A percentile compares a stretch with the other conserved stretches of the same genome.
Evolutionary conservation across 2,888 invertebrate species (phyloP).

Genomic region (Euplagia quadripunctaria): DNA sequence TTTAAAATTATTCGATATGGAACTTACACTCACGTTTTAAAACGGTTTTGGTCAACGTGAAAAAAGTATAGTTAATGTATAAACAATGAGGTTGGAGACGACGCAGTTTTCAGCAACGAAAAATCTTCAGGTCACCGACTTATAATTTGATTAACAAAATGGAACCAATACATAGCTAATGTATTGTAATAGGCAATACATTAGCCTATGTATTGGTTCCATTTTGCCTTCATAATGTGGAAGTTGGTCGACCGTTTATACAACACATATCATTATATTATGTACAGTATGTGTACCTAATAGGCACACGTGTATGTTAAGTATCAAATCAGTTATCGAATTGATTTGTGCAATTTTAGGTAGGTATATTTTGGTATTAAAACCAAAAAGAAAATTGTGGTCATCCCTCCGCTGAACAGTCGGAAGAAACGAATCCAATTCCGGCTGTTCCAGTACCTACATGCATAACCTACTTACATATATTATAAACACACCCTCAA

Average conservation of each 20-base stretch:
- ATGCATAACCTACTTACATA: too few species aligned
- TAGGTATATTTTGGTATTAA: background rate
- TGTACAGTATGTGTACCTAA: background rate
- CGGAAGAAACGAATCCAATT: background rate
- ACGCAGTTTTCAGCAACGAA: background rate
- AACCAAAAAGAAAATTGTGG: background rate
- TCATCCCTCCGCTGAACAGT: background rate
- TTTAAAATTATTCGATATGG: background rate
- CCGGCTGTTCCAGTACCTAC: too few species aligned
- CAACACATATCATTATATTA: background rate
- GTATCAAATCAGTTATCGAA: background rate
- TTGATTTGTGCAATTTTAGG: background rate
- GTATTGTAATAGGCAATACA: background rate
- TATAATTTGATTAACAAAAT: slow-evolving; percentile 11
- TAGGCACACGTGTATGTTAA: background rate
- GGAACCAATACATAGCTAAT: slow-evolving; percentile 3
- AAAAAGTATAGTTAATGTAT: background rate
- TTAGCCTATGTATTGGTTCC: background rate
- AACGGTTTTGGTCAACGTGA: slow-evolving; percentile 12
- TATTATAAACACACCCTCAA: too few species aligned
- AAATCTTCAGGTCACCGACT: slow-evolving; percentile 11
- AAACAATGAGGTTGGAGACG: slow-evolving; percentile 9
- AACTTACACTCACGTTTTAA: background rate
- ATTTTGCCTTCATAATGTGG: background rate
- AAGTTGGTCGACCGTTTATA: background rate